Evolutionary conservation across 2,797 vertebrate genomes (phyloP), one percentile per base, ranked within the genome.

Genomic region (Nothura maculosa): DNA sequence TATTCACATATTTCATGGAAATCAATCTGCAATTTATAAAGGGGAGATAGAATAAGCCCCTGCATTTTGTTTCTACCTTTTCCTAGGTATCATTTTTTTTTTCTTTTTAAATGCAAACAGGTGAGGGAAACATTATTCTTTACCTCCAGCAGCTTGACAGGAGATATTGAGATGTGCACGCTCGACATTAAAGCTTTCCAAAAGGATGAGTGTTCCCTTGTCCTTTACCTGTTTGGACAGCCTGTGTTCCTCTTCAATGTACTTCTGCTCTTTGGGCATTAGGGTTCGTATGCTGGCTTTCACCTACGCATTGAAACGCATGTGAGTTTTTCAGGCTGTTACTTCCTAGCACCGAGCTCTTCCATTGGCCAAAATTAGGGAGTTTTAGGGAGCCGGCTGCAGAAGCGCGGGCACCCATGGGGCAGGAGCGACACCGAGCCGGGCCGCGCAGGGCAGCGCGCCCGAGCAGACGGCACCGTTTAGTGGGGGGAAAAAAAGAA

Each of bases 141-240:
- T 89, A 90, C 83, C 66, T 74, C 77, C 69, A 40, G 90, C 68
- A 84, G 78, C 70, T 81, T 8, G 92, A 97, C 63, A 95, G 67
- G 86, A 91, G 95, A 96, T 93, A 95, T 87, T 87, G 89, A 89
- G 88, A 96, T 73, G 85, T 50, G 92, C 75, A 92, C 69, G 94
- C 77, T 89, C 76, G 85, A 34, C 95, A 94, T 67, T 81, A 95
- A 74, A 89, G 89, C 93, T 97, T 96, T 95, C 25, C 87, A 73
- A 96, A 96, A 89, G 93, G 95, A 94, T 97, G 94, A 96, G 91
- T 87, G 78, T 97, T 95, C 90, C 91, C 93, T 96, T 93, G 92
- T 66, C 95, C 95, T 97, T 98, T 99, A 99, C 99, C 99, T 99
- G 99, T 98, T 99, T 99, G 97, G 99, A 99, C 97, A 99, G 99